Evolutionary conservation across 2,888 invertebrate species (phyloP), one percentile per base, ranked within the genome.

Genomic region (Chrysodeixis includens): DNA sequence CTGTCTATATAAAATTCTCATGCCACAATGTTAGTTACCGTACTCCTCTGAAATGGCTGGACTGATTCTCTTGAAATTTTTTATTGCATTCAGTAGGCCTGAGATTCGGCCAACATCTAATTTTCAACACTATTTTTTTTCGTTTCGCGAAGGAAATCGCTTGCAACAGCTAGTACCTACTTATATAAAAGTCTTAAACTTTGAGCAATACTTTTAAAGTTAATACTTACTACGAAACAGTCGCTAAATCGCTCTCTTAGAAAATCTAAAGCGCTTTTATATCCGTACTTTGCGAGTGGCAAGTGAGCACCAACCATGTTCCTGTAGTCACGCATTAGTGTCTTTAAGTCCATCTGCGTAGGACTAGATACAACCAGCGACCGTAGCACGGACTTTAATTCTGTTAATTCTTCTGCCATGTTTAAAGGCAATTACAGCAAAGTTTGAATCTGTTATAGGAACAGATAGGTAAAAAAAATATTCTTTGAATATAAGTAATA

Each of bases 331-430:
- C 89, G 83, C 69, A 88, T 60, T 57, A 95, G 79, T 4, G 87
- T 69, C n/a, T 85, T 83, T 62, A 90, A 85, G 61, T 92, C 90
- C 76, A 94, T 83, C 71, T 89, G 86, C 1, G 89, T 85, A 0
- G 93, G 89, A 66, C 90, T 89, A 5, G 94, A 95, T 70, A 95
- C 93, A 74, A 93, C 94, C 69, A 95, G 81, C 16, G 94, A 90
- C 12, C 91, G 86, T 62, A 95, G 81, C 72, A 83, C 81, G 20
- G 83, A 76, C 81, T 94, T 94, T 62, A 94, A 66, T 56, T 88
- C 78, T 20, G 83, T 83, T 16, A 94, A 49, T 60, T 93, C 92
- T 26, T 84, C 83, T 18, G 86, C 92, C 93, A 93, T 92, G 9
- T 53, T 86, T 66, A 65, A 51, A 40, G 0, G 44, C 9, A 35